A percentile compares a stretch with the other conserved stretches of the same genome.
These are phyloP conservation scores for Stichodactyla helianthus DNA, from an alignment of 64 coral and sea anemone species.

Conservation along the genomic window DNA sequence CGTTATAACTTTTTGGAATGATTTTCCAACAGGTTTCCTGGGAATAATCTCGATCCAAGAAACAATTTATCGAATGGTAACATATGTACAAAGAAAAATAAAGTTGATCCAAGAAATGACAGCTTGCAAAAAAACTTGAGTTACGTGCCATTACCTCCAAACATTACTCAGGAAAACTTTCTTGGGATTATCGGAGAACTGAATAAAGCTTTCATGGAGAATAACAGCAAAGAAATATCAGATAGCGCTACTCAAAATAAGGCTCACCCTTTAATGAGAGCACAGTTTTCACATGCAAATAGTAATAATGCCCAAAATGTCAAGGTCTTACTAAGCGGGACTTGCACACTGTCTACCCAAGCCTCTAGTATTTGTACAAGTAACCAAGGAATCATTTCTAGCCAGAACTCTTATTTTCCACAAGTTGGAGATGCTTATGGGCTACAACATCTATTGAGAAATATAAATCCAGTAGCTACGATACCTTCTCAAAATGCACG, in stretches of 20 bases:
- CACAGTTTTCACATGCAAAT: background rate
- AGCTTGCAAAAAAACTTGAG: background rate
- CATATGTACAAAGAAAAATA: too few species aligned
- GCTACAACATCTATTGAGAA: background rate
- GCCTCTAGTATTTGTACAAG: background rate
- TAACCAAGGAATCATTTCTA: background rate
- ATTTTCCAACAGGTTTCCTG: background rate
- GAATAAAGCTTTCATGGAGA: slow-evolving; percentile 5
- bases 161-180: background rate
- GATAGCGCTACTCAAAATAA: background rate
- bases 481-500: background rate
- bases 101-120: background rate
- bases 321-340: background rate
- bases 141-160: background rate
- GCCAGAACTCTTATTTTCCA: background rate
- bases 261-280: background rate
- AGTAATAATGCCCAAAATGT: background rate
- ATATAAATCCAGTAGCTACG: background rate
- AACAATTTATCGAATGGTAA: background rate
- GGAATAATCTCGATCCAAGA: background rate
- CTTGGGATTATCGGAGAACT: background rate
- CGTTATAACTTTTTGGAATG: background rate
- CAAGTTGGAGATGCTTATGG: background rate
- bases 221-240: background rate
- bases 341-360: background rate